Base-by-base conservation (phyloP, 2,113 vertebrate genomes). In the Ondatra zibethicus region DNA sequence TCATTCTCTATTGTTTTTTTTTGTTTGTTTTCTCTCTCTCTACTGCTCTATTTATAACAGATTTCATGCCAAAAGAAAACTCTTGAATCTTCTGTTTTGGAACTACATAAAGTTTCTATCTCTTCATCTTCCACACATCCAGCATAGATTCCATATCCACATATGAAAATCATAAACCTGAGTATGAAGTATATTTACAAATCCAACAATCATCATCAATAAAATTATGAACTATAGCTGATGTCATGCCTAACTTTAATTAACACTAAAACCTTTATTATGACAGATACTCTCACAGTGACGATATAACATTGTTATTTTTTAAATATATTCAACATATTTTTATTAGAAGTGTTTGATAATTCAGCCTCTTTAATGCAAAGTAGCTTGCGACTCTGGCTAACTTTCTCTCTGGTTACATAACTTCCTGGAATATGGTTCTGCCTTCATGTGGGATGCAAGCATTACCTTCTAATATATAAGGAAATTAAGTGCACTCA, bases 401-500 rank as follows among this genome's bases (percentile, higher is more conserved):
- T 65, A 80, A 92, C 39, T 82, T 91, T 93, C 95, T 97, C 77
- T 42, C 78, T 65, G 88, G 63, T 95, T 95, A 92, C 93, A 88
- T 91, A 96, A 96, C 52, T 95, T 91, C 47, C 42, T 96, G 72
- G 86, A 88, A 93, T 96, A 81, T 96, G 94, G 82, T 33, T 97
- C 93, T 95, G 92, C 80, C 84, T 96, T 97, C 87, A 94, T 91
- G 73, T 96, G 80, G 42, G 65, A 97, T 90, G 58, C 63, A 96
- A 93, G 75, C 33, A 93, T 95, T 95, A 96, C 42, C 39, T 96
- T 55, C 90, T 98, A 96, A 98, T 97, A 97, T 78, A 25, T 95
- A 96, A 97, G 94, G 90, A 97, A 97, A 98, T 98, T 96, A 97
- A 97, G 89, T 50, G 12, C 66, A 77, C 89, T 96, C 96, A 97